These are phyloP conservation scores for Sebastes miniatus DNA, from an alignment of 2,797 vertebrate genomes.

Conservation along the genomic window DNA sequence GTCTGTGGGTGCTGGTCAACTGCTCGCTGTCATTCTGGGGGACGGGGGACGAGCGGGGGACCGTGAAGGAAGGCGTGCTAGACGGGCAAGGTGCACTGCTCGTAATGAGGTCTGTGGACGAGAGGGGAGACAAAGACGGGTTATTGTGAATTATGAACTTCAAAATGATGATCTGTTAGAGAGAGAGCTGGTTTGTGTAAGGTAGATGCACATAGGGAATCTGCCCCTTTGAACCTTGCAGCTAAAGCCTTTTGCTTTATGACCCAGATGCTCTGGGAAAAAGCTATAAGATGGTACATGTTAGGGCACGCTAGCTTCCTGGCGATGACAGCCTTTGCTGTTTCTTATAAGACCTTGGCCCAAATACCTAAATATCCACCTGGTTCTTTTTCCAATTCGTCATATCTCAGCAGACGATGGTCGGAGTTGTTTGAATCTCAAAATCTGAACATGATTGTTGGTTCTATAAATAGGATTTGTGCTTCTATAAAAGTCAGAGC, in stretches of 20 bases:
- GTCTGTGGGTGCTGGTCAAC: conserved; percentile 71
- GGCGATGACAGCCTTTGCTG: conserved; percentile 63
- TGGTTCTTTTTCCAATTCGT: conserved; percentile 62
- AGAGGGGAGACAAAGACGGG: conserved; percentile 63
- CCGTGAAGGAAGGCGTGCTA: conserved; percentile 68
- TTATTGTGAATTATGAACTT: conserved; percentile 12
- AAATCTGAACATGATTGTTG: conserved; percentile 35
- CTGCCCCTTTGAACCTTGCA: conserved; percentile 69
- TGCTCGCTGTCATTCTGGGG: conserved; percentile 75
- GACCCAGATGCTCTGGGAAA: conserved; percentile 78
- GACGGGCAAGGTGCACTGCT: conserved; percentile 80
- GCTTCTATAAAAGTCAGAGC: conserved; percentile 43
- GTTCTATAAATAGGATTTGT: conserved; percentile 52
- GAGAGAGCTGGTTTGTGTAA: conserved; percentile 12
- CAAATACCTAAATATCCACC: conserved; percentile 76
- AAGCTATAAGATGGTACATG: conserved; percentile 71
- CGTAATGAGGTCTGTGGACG: conserved; percentile 83
- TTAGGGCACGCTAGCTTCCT: conserved; percentile 74
- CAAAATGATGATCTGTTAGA: background rate
- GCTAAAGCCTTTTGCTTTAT: conserved; percentile 73
- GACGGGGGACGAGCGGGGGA: conserved; percentile 25
- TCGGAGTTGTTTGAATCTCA: conserved; percentile 16
- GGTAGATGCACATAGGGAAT: conserved; percentile 33
- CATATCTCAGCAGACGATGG: conserved; percentile 24
- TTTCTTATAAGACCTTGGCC: conserved; percentile 72